Evolutionary conservation across 2,888 invertebrate species (phyloP).

Genomic region (Odontocolon sp.): DNA sequence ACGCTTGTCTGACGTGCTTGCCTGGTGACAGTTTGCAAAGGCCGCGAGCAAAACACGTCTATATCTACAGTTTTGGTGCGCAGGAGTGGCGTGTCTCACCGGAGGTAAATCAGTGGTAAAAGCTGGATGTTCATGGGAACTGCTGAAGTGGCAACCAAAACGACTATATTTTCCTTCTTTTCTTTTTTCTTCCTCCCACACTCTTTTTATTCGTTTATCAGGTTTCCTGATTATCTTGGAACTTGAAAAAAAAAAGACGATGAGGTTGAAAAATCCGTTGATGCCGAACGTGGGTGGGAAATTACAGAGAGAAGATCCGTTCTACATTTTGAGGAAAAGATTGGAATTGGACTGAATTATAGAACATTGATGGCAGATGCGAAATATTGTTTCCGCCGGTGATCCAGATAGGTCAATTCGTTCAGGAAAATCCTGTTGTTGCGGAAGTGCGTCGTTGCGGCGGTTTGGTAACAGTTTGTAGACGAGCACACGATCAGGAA

Average conservation of each 20-base stretch:
- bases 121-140: constrained; percentile 21
- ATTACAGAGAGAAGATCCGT: neutral
- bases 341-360: neutral
- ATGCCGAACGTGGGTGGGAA: neutral
- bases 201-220: constrained; percentile 19
- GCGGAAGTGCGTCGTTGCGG: constrained; percentile 21
- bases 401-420: constrained; percentile 37
- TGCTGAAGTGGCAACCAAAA: constrained; percentile 14
- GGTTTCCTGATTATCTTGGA: constrained; percentile 13
- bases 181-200: constrained; percentile 10
- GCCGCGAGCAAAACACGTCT: constrained; percentile 51
- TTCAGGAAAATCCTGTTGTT: constrained; percentile 41
- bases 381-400: constrained; percentile 43
- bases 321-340: neutral
- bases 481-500: too few relatives aligned
- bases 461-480: too few relatives aligned
- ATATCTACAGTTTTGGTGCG: constrained; percentile 13
- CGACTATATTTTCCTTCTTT: neutral
- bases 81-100: constrained; percentile 9
- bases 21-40: constrained; percentile 55
- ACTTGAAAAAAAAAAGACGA: neutral
- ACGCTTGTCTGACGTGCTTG: neutral
- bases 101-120: constrained; percentile 16
- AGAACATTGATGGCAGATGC: neutral
- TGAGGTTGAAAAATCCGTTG: constrained; percentile 2